Percentiles rank a stretch among this genome's conserved stretches.
Conservation (phyloP, 2,113 vertebrate genomes). For the Okapia johnstoni region DNA sequence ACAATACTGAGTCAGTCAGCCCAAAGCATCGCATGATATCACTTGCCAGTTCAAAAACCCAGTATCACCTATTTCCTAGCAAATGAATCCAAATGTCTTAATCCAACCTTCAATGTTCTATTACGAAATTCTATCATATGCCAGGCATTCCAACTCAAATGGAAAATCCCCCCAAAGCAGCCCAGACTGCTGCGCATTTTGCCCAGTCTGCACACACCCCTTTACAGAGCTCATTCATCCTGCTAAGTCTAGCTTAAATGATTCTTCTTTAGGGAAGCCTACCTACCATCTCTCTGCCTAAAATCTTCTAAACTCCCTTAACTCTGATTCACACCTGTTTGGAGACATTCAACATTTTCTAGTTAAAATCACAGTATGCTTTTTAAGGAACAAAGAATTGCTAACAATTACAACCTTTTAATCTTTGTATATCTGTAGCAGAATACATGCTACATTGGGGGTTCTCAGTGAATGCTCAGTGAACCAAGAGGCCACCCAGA, state of each 20-base stretch:
- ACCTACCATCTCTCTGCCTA: neutral
- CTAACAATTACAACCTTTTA: neutral
- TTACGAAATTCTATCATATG: neutral
- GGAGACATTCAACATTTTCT: neutral
- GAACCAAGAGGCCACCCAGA: neutral
- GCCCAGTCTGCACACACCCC: neutral
- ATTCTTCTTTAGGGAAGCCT: neutral
- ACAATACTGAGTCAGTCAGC: neutral
- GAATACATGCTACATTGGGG: neutral
- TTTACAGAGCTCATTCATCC: neutral
- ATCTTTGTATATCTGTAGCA: neutral
- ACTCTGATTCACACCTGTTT: neutral
- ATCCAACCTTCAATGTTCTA: neutral
- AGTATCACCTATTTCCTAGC: neutral
- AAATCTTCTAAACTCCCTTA: neutral
- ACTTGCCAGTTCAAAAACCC: neutral
- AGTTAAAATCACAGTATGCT: neutral
- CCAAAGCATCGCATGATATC: neutral
- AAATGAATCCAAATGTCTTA: slow-evolving; percentile 13
- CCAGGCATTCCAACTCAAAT: neutral
- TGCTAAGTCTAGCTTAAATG: neutral
- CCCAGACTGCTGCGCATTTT: neutral
- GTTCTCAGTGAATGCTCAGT: neutral
- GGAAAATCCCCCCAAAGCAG: neutral
- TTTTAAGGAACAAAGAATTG: neutral